Base-by-base conservation (phyloP, 2,888 invertebrate species). In the Leistus spinibarbis region DNA sequence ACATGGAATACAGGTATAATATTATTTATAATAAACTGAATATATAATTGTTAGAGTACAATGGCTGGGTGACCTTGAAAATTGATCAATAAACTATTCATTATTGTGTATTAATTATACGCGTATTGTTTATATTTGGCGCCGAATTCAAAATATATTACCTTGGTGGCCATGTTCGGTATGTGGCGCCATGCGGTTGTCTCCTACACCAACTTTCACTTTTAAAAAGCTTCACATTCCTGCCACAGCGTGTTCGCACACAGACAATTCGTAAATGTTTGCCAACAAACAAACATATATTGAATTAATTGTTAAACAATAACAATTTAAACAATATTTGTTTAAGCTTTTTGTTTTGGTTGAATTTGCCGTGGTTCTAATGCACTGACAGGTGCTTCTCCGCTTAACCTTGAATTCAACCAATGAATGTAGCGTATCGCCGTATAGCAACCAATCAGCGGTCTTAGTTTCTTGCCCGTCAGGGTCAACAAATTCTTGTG, bases 401-500 rank as follows among this genome's bases (percentile, higher is more conserved):
- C 79, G 84, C 85, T 82, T 86, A 86, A 86, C 86, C 86, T 86
- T 86, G 86, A 86, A 85, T 84, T 76, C 78, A 79, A 79, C 86
- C 85, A 86, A 86, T 86, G 80, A 81, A 81, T 80, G 79, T 76
- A 79, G 40, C 79, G 78, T 82, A 82, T 81, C 80, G 82, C 82
- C 80, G 80, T 80, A 78, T 79, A 77, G 77, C 82, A 79, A 81
- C 86, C 86, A 86, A 86, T 86, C 79, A 82, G 78, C 81, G 80
- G 77, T 23, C 76, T 79, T 79, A 77, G 78, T 78, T 78, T 79
- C 79, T 79, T 78, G 79, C 79, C 80, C 82, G 83, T 85, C 86
- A 86, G 86, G 86, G 86, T 86, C 86, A 86, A 86, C 86, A 86
- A 86, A 86, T 86, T 85, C 85, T 86, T 85, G 84, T 74, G 77